Conservation (phyloP, 2,888 invertebrate species). For the Tenthredo distinguenda region DNA sequence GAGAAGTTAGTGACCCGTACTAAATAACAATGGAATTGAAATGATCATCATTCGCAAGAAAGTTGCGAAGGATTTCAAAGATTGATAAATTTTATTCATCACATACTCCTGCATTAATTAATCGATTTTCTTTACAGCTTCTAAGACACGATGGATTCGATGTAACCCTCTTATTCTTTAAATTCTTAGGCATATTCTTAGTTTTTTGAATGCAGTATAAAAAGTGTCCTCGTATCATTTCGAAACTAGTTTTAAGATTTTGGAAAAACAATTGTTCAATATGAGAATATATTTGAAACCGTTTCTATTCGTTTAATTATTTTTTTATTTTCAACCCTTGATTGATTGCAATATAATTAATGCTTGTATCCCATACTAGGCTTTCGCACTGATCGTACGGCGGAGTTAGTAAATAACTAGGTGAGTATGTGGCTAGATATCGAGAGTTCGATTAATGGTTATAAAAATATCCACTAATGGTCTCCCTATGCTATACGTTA, state of each 20-base stretch:
- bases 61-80: not conserved
- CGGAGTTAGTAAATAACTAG: not conserved
- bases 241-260: too few relatives aligned
- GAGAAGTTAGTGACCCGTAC: constrained; percentile 9
- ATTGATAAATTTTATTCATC: too few relatives aligned
- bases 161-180: too few relatives aligned
- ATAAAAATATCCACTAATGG: constrained; percentile 1
- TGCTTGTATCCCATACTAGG: not conserved
- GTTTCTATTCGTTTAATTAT: not conserved
- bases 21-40: not conserved
- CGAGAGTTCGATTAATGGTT: constrained; percentile 4
- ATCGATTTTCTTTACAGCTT: not conserved
- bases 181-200: too few relatives aligned
- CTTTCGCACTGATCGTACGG: not conserved
- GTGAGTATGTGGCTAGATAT: not conserved
- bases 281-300: not conserved
- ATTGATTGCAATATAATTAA: constrained; percentile 2
- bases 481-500: not conserved
- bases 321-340: not conserved
- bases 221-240: too few relatives aligned
- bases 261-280: too few relatives aligned
- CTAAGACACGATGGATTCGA: too few relatives aligned
- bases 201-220: too few relatives aligned
- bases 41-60: not conserved
- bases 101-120: not conserved